Evolutionary conservation across 1,140 invertebrate species (phyloP).

Genomic region (Sitobion miscanthi): DNA sequence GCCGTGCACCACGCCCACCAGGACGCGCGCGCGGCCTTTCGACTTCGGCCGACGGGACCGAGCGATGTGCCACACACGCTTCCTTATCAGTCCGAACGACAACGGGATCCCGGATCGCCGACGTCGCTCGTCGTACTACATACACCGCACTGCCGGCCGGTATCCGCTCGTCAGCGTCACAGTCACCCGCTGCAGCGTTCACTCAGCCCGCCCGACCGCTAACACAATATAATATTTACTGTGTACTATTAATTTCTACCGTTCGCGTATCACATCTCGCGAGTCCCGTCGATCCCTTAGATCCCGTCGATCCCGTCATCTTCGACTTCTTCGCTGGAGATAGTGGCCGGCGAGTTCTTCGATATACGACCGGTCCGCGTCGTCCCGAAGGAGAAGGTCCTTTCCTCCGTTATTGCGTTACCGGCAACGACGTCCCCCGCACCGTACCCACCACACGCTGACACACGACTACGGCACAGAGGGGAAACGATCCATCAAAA

Average conservation of each 20-base stretch:
- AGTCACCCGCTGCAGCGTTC: not conserved
- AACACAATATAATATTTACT: not conserved
- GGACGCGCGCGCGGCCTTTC: slow-evolving; percentile 34
- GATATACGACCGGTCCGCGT: too few relatives aligned
- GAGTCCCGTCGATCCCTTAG: not conserved
- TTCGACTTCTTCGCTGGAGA: too few relatives aligned
- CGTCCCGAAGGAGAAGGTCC: not conserved
- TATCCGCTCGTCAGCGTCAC: not conserved
- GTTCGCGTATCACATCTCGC: not conserved
- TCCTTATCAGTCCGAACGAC: slow-evolving; percentile 49
- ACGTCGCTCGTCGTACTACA: not conserved
- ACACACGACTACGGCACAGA: not conserved
- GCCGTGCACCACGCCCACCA: slow-evolving; percentile 42
- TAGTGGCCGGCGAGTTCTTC: too few relatives aligned
- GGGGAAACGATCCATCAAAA: slow-evolving; percentile 25
- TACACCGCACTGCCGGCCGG: not conserved
- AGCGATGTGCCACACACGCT: not conserved
- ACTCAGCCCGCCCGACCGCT: not conserved
- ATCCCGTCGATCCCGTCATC: not conserved
- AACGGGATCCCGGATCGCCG: slow-evolving; percentile 41
- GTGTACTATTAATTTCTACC: too few relatives aligned
- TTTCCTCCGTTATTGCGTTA: not conserved
- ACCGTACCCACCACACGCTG: not conserved
- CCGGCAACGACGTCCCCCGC: not conserved
- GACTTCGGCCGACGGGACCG: not conserved